Evolutionary conservation across 2,113 vertebrate species (phyloP).

Genomic region (human (Homo sapiens)): DNA sequence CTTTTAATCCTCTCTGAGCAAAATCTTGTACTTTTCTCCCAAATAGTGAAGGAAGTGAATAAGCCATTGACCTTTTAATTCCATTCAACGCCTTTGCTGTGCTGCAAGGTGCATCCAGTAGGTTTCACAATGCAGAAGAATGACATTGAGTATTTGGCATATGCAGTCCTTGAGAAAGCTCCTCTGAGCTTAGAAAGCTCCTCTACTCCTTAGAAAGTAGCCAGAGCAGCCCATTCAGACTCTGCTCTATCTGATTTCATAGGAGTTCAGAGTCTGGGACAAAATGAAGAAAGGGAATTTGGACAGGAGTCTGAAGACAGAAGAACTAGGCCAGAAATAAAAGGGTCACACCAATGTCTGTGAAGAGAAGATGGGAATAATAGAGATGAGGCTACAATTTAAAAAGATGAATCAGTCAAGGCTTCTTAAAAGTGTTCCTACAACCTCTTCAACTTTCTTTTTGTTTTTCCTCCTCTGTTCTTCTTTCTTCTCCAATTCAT

Average conservation of each 20-base stretch:
- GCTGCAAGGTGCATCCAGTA: not conserved
- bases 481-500: not conserved
- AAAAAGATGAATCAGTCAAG: not conserved
- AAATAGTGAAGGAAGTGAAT: conserved; percentile 49
- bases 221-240: not conserved
- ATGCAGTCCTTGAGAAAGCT: not conserved
- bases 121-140: not conserved
- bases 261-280: conserved; percentile 11
- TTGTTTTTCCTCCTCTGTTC: not conserved
- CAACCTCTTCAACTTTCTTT: not conserved
- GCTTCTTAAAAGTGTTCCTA: not conserved
- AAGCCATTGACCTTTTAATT: conserved; percentile 51
- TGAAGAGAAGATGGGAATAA: not conserved
- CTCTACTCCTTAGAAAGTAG: not conserved
- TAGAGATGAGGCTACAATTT: not conserved
- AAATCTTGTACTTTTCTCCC: not conserved
- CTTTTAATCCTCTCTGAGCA: conserved; percentile 52
- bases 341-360: not conserved
- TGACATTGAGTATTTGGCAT: not conserved
- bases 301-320: not conserved
- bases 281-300: not conserved
- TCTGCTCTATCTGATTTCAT: not conserved
- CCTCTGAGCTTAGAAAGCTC: conserved; percentile 11
- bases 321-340: not conserved
- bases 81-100: conserved; percentile 4